Evolutionary conservation across 2,797 vertebrate genomes (phyloP), one percentile per base, ranked within the genome.

Genomic region (Poecilia gillii): DNA sequence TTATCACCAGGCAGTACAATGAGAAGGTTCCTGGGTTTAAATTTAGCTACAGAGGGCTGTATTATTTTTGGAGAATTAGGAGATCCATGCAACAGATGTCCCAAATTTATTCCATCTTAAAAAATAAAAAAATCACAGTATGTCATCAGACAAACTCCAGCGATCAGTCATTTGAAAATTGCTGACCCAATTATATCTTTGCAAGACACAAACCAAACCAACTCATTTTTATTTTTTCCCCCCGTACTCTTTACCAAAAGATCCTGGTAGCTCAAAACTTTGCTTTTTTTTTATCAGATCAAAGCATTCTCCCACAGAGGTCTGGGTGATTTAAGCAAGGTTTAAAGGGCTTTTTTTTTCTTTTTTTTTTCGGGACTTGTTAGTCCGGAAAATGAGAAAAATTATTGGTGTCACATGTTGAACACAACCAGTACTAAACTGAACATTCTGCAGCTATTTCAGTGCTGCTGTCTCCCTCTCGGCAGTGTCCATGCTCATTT

Each of bases 381-480:
- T 57, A 14, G n/a, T 57, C 23, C 11, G 13, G 9, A 57, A n/a
- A 57, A 57, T 57, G 55, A 59, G n/a, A 59, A 33, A 33, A 11
- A 62, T 1, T 62, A 62, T 31, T 62, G 57, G 33, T 14, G n/a
- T 59, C 55, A 14, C n/a, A 59, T 14, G 55, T 31, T 28, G 55
- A 31, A 31, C 3, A 59, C 25, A 59, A 31, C 6, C n/a, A 28
- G 55, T 14, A 59, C n/a, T 59, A 31, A 59, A 59, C n/a, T 28
- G 55, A 59, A 59, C n/a, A 28, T 59, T 28, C 55, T 59, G 55
- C 55, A 59, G 55, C n/a, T 59, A 59, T 59, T 59, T 55, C 53
- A 28, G 11, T 28, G 55, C n/a, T 59, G n/a, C n/a, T 28, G 55
- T 13, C 25, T 59, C n/a, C 11, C 3, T 55, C 25, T n/a, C 12